Evolutionary conservation across 1,140 invertebrate genomes (phyloP).

Genomic region (Prorops nasuta): DNA sequence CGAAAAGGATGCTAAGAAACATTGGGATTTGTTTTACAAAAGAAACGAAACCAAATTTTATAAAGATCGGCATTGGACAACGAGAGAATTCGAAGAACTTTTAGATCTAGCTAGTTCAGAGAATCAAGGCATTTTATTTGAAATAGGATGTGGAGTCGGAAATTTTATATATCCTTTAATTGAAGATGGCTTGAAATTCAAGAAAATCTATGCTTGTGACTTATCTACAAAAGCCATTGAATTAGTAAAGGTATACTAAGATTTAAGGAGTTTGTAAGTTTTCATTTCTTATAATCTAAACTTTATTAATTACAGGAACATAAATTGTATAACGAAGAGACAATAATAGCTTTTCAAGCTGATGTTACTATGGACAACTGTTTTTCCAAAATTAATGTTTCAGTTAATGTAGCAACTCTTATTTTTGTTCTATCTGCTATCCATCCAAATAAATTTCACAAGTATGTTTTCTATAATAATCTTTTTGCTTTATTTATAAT

Average conservation of each 20-base stretch:
- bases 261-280: conserved; percentile 5
- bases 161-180: conserved; percentile 94
- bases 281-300: not conserved
- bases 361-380: conserved; percentile 68
- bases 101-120: conserved; percentile 43
- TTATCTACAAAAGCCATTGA: conserved; percentile 89
- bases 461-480: conserved; percentile 23
- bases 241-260: conserved; percentile 71
- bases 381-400: conserved; percentile 57
- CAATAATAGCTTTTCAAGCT: conserved; percentile 75
- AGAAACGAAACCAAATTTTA: conserved; percentile 90
- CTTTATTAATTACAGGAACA: conserved; percentile 37
- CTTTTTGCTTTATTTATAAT: not conserved
- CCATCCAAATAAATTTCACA: conserved; percentile 74
- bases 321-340: conserved; percentile 61
- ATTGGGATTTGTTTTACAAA: conserved; percentile 99
- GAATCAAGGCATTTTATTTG: conserved; percentile 63
- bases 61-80: conserved; percentile 97
- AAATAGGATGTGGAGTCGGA: conserved; percentile 96
- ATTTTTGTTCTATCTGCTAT: conserved; percentile 82
- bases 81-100: conserved; percentile 89
- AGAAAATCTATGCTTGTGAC: conserved; percentile 89
- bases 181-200: conserved; percentile 69
- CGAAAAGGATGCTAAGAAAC: conserved; percentile 82
- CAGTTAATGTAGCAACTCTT: conserved; percentile 68